phyloP scores from a whole-genome alignment of 2,888 invertebrate genomes.

The Malthinus seriepunctatus region DNA sequence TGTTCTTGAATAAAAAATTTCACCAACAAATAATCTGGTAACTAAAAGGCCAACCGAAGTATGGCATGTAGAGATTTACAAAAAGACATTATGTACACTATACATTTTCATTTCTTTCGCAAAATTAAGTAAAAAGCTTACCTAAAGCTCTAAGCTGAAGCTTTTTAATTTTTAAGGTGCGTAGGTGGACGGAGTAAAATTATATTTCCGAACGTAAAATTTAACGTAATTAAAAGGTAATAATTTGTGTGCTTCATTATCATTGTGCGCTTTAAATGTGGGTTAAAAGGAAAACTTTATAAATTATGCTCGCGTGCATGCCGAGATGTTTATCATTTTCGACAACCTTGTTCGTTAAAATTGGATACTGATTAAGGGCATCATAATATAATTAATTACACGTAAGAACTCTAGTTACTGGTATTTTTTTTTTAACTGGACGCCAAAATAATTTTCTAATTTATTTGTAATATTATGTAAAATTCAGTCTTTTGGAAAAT shows the following conservation, averaged over 20 bases:
- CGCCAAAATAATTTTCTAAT: slow-evolving; percentile 7
- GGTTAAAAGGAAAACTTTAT: neutral
- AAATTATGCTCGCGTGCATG: neutral
- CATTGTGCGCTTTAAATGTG: slow-evolving; percentile 12
- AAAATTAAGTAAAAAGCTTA: neutral
- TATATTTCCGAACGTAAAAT: neutral
- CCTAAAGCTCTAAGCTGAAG: slow-evolving; percentile 9
- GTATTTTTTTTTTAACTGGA: slow-evolving; percentile 3
- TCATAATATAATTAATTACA: no score
- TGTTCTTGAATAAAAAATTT: no score
- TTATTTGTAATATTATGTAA: slow-evolving; percentile 1
- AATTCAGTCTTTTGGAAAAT: slow-evolving; percentile 32
- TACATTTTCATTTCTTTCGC: no score
- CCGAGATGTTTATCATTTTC: no score
- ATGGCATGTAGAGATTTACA: no score
- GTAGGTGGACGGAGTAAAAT: slow-evolving; percentile 26
- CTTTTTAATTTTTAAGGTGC: slow-evolving; percentile 14
- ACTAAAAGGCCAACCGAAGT: no score
- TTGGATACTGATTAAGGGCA: no score
- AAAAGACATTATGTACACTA: no score
- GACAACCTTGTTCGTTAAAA: no score
- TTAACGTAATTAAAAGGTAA: neutral
- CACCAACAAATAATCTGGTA: no score
- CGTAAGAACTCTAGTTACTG: no score
- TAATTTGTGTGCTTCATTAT: slow-evolving; percentile 10